phyloP scores from a whole-genome alignment of 2,797 vertebrate species.

The Telmatherina bonti region DNA sequence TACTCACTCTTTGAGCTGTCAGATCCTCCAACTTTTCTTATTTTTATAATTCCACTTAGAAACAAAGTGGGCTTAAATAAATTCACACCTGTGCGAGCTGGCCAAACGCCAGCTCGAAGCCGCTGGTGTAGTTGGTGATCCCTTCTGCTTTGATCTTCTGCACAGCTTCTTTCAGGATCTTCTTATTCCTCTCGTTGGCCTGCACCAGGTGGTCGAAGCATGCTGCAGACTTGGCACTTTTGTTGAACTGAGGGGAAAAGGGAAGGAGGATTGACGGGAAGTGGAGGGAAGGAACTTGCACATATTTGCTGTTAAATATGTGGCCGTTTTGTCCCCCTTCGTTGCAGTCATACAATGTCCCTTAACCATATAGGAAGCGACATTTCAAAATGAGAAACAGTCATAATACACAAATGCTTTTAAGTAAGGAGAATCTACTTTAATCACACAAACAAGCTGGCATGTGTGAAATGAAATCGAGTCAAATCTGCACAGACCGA shows the following conservation, averaged over 20 bases:
- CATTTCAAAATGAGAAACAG: slow-evolving; percentile 15
- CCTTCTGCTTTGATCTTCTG: slow-evolving; percentile 92
- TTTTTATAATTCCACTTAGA: background rate
- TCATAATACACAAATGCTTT: slow-evolving; percentile 4
- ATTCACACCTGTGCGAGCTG: slow-evolving; percentile 82
- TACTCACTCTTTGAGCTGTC: slow-evolving; percentile 32
- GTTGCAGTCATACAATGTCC: slow-evolving; percentile 48
- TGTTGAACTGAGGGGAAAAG: slow-evolving; percentile 89
- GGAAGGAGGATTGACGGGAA: slow-evolving; percentile 72
- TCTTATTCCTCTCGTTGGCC: slow-evolving; percentile 97
- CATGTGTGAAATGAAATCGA: slow-evolving; percentile 55
- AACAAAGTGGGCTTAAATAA: slow-evolving; percentile 3
- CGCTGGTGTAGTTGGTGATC: slow-evolving; percentile 94
- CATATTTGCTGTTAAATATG: slow-evolving; percentile 81
- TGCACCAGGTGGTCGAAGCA: slow-evolving; percentile 96
- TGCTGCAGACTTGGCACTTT: slow-evolving; percentile 87
- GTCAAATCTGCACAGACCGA: slow-evolving; percentile 74
- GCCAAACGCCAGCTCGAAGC: slow-evolving; percentile 93
- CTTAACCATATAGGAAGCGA: slow-evolving; percentile 18
- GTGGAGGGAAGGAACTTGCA: slow-evolving; percentile 71
- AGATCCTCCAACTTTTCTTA: background rate
- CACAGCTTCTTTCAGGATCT: slow-evolving; percentile 92
- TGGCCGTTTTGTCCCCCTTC: slow-evolving; percentile 49
- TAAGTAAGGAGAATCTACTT: slow-evolving; percentile 5
- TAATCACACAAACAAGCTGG: slow-evolving; percentile 26